Percentiles rank a stretch among this genome's conserved stretches.
These are phyloP conservation scores for Triplophysa yarkandensis DNA, from an alignment of 2,797 vertebrate genomes.

Conservation along the genomic window DNA sequence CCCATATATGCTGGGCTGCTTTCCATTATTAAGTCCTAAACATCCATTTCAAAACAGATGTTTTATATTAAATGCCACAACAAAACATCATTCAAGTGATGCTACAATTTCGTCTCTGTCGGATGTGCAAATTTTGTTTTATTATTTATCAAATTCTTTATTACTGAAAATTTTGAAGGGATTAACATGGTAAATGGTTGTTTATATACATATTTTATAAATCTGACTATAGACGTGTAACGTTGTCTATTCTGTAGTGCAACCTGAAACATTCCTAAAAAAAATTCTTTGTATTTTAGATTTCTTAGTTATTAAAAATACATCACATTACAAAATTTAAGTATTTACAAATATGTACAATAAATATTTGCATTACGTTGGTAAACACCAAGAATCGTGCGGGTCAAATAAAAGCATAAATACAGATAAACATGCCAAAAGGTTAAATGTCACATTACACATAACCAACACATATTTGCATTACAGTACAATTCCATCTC, in stretches of 20 bases:
- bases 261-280: background rate
- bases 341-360: slow-evolving; percentile 53
- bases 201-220: background rate
- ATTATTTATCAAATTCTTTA: background rate
- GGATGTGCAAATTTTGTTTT: too few relatives aligned
- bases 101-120: too few relatives aligned
- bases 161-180: background rate
- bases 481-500: background rate
- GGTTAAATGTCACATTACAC: background rate
- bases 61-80: too few relatives aligned
- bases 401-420: slow-evolving; percentile 3
- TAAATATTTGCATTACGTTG: background rate
- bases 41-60: too few relatives aligned
- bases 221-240: background rate
- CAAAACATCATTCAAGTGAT: too few relatives aligned
- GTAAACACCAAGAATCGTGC: slow-evolving; percentile 8
- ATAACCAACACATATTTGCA: background rate
- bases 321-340: slow-evolving; percentile 29
- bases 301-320: slow-evolving; percentile 5
- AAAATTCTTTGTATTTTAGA: background rate
- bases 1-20: too few relatives aligned
- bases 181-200: background rate
- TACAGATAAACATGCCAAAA: background rate
- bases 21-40: too few relatives aligned
- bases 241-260: slow-evolving; percentile 2